Evolutionary conservation across 2,113 vertebrate genomes (phyloP), one percentile per base, ranked within the genome.

Genomic region (Furnarius figulus): DNA sequence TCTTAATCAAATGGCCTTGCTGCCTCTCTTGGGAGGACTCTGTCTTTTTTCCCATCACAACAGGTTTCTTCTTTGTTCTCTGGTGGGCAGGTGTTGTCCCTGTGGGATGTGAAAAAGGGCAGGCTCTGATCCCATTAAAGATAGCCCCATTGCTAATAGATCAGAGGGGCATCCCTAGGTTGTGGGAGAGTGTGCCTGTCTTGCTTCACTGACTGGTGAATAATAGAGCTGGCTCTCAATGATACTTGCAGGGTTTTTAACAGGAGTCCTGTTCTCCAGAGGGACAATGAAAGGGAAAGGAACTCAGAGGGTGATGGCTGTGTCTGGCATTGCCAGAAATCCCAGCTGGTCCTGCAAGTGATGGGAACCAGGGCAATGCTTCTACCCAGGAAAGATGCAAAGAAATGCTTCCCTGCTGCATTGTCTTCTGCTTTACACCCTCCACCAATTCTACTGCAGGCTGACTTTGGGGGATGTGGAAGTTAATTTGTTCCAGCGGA

Each of bases 151-250:
- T 95, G 84, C 80, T 90, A 92, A 85, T 2, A 91, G 76, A 92
- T 82, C 83, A 88, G 80, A 84, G 85, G 87, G 85, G 89, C 94
- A 96, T 96, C 95, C 88, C 74, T 59, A 80, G 96, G 91, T 63
- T 94, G 85, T 95, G 95, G 96, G 92, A 96, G 93, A 96, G 85
- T 84, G 81, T 70, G 89, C 47, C 83, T 87, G 90, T 77, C 91
- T 92, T 90, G 93, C 92, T 97, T 97, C 96, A 95, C 94, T 94
- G 96, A 46, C 85, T 84, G 56, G 53, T 77, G 85, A 93, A 97
- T 97, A 97, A 97, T 94, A 92, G 92, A 92, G 83, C 62, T 84
- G 74, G 72, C 89, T 96, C 85, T 86, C 86, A 76, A 70, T 68
- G 76, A 83, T 68, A 92, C 87, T 97, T 90, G 61, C 80, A 71